Percentiles rank a stretch among this genome's conserved stretches.
Conservation (phyloP, 2,888 invertebrate genomes). For the Ochlodes sylvanus region DNA sequence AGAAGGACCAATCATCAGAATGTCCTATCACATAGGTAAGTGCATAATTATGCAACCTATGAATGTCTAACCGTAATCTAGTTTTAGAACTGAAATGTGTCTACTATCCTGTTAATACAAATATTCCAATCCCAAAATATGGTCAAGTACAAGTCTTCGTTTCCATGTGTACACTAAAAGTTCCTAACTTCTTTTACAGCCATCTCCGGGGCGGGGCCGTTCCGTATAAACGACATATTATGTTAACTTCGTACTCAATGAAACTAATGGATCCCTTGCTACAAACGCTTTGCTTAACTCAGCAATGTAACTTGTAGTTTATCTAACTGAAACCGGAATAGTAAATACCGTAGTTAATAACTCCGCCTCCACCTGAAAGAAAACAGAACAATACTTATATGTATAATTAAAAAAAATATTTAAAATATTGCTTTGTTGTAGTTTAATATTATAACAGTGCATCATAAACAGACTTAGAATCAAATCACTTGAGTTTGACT, state of each 20-base stretch:
- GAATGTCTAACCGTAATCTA: not conserved
- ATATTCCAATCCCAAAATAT: too few relatives aligned
- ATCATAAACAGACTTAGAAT: too few relatives aligned
- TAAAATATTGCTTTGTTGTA: too few relatives aligned
- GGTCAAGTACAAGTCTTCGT: not conserved
- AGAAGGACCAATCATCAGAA: not conserved
- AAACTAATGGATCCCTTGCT: constrained; percentile 2
- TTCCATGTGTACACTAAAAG: not conserved
- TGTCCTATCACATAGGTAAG: not conserved
- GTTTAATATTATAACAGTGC: too few relatives aligned
- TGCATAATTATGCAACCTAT: not conserved
- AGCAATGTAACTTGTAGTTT: not conserved
- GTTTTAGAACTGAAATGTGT: too few relatives aligned
- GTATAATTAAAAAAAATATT: too few relatives aligned
- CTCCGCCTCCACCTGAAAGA: not conserved
- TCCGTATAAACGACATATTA: constrained; percentile 2
- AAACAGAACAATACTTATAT: too few relatives aligned
- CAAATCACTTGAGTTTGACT: too few relatives aligned
- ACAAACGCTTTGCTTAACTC: not conserved
- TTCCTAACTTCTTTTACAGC: constrained; percentile 2
- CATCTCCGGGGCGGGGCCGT: constrained; percentile 5
- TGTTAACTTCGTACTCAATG: not conserved
- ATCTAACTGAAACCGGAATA: not conserved
- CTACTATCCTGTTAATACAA: too few relatives aligned
- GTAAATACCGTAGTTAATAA: not conserved